Conservation (phyloP, 2,113 vertebrate genomes). For the Paralichthys olivaceus region DNA sequence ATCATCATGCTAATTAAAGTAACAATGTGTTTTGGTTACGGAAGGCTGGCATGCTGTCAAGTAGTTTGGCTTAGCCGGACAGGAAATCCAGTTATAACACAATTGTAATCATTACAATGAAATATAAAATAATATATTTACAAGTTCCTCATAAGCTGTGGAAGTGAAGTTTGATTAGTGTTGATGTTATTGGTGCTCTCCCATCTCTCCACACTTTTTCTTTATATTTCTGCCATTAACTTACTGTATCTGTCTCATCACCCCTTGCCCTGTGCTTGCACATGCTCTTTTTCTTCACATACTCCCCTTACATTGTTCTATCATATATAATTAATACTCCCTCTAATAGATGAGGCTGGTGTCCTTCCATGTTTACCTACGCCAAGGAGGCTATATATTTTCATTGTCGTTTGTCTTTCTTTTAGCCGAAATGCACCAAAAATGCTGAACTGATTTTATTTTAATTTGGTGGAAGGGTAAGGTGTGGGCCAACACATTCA, state of each 20-base stretch:
- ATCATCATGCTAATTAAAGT: conserved; percentile 69
- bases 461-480: too few relatives aligned
- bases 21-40: conserved; percentile 59
- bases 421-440: too few relatives aligned
- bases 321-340: neutral
- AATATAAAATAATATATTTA: conserved; percentile 19
- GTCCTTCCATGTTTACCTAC: too few relatives aligned
- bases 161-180: neutral
- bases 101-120: conserved; percentile 16
- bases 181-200: neutral
- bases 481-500: too few relatives aligned
- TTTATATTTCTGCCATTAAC: conserved; percentile 1
- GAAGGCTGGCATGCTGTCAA: conserved; percentile 45
- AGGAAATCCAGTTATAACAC: conserved; percentile 22
- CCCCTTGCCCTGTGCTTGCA: neutral
- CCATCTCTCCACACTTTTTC: neutral
- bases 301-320: neutral
- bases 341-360: too few relatives aligned
- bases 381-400: too few relatives aligned
- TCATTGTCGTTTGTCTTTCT: too few relatives aligned
- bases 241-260: conserved; percentile 3
- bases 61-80: conserved; percentile 34
- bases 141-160: conserved; percentile 9
- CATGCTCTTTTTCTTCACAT: neutral
- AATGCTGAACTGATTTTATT: too few relatives aligned